A percentile compares a stretch with the other conserved stretches of the same genome.
Conservation (phyloP, 2,797 vertebrate species). For the Masticophis lateralis region DNA sequence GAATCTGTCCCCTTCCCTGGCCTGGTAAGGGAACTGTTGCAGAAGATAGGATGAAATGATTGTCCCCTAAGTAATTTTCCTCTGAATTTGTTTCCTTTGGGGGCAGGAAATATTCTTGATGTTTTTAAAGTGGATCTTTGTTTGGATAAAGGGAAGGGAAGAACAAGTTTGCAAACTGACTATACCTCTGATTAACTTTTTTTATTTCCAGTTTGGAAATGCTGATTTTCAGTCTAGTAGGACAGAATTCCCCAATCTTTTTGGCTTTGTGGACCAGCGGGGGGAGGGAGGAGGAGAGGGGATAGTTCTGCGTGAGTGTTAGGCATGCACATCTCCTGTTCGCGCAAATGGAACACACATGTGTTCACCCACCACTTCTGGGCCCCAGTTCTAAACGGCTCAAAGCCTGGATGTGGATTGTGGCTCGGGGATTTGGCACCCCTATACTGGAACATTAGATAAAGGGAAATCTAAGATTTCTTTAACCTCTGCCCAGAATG, state of each 20-base stretch:
- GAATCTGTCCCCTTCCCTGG: slow-evolving; percentile 93
- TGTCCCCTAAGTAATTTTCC: slow-evolving; percentile 1
- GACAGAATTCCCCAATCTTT: background rate
- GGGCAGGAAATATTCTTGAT: background rate
- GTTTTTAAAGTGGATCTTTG: background rate
- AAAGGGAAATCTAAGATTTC: background rate
- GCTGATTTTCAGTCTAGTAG: background rate
- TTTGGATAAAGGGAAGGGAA: background rate
- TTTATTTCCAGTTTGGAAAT: background rate
- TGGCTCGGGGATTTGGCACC: too few relatives aligned
- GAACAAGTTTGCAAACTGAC: background rate
- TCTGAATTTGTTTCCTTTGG: background rate
- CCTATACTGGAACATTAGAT: background rate
- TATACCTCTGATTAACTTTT: background rate
- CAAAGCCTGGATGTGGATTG: too few relatives aligned
- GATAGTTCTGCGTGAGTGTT: too few relatives aligned
- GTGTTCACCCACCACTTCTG: too few relatives aligned
- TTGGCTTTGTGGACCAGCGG: too few relatives aligned
- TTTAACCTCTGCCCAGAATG: background rate
- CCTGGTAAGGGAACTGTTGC: slow-evolving; percentile 82
- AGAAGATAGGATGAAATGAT: background rate
- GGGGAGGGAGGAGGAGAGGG: too few relatives aligned
- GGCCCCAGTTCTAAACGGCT: too few relatives aligned
- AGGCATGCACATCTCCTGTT: too few relatives aligned
- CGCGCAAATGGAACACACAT: too few relatives aligned